Percentiles rank a stretch among this genome's conserved stretches.
These are phyloP conservation scores for Bombus ignitus DNA, from an alignment of 1,140 invertebrate species.

Conservation along the genomic window DNA sequence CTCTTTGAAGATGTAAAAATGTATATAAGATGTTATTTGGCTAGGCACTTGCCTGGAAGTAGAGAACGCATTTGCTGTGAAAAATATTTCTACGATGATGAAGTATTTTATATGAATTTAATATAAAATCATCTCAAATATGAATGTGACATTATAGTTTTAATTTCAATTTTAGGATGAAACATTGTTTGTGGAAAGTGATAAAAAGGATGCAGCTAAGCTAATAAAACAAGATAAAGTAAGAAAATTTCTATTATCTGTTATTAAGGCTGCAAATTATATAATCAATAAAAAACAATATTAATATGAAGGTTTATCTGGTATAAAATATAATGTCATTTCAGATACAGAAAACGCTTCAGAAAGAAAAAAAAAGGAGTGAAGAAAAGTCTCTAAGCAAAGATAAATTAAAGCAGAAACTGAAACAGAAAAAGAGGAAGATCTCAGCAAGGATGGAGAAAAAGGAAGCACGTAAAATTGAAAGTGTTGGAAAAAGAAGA, in stretches of 20 bases:
- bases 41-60: constrained; percentile 36
- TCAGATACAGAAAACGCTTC: neutral
- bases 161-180: constrained; percentile 10
- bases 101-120: constrained; percentile 42
- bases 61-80: constrained; percentile 56
- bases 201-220: neutral
- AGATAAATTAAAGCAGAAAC: neutral
- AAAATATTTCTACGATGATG: constrained; percentile 12
- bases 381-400: neutral
- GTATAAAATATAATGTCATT: neutral
- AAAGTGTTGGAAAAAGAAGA: constrained; percentile 3
- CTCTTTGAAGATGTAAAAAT: constrained; percentile 53
- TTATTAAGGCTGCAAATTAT: neutral
- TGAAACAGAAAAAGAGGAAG: neutral
- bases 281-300: neutral
- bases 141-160: no score
- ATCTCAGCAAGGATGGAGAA: neutral
- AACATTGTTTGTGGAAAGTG: neutral
- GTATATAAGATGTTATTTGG: constrained; percentile 58
- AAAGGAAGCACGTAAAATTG: neutral
- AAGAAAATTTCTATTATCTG: constrained; percentile 8
- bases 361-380: neutral
- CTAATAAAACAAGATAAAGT: constrained; percentile 1
- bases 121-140: neutral
- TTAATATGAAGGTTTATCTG: neutral